Evolutionary conservation across 2,888 invertebrate genomes (phyloP).

Genomic region (Liopterus haemorrhoidalis): DNA sequence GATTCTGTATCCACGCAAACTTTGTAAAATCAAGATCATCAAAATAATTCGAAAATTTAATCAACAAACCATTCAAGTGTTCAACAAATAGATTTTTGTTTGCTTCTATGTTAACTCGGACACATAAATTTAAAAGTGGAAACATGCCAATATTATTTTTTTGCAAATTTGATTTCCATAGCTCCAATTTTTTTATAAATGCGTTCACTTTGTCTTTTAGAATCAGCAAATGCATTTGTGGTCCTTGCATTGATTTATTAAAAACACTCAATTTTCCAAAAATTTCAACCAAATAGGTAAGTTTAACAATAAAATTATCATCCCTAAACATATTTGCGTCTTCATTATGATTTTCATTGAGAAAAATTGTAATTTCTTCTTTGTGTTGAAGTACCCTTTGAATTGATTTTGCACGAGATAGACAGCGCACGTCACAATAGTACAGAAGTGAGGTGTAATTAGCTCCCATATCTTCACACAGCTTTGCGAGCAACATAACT

Average conservation of each 20-base stretch:
- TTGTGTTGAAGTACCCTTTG: no score
- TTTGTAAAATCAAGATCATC: conserved; percentile 8
- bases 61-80: conserved; percentile 6
- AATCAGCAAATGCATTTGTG: conserved; percentile 11
- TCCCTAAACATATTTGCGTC: no score
- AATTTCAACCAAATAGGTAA: conserved; percentile 13
- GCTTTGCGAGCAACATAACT: conserved; percentile 14
- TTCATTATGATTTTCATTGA: no score
- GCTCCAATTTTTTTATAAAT: conserved; percentile 13
- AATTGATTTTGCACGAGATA: no score
- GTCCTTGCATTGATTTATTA: conserved; percentile 13
- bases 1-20: conserved; percentile 12
- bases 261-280: conserved; percentile 18
- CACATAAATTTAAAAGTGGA: conserved; percentile 12
- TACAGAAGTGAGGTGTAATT: not conserved
- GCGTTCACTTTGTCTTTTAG: conserved; percentile 8
- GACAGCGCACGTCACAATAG: no score
- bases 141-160: conserved; percentile 8
- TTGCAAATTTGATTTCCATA: conserved; percentile 13
- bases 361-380: no score
- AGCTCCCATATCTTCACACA: conserved; percentile 10
- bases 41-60: conserved; percentile 8
- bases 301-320: conserved; percentile 15
- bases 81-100: conserved; percentile 7
- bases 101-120: conserved; percentile 8